Evolutionary conservation across 2,888 invertebrate genomes (phyloP), one percentile per base, ranked within the genome.

Genomic region (Aleiodes testaceus): DNA sequence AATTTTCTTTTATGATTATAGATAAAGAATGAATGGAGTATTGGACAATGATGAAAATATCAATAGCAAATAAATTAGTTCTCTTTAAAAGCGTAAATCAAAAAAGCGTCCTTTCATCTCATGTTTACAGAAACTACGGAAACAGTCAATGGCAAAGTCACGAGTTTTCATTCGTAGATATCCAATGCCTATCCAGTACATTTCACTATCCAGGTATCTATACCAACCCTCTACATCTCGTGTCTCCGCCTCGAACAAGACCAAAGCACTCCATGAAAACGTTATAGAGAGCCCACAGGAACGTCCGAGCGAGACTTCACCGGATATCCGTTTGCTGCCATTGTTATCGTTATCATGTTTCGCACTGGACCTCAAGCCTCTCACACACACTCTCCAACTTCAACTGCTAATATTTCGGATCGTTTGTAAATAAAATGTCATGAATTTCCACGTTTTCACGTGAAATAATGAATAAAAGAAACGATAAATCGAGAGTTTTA

Each of bases 311-410:
- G 66, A 66, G 63, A 72, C 67, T 77, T 77, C 72, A 67, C 75
- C 77, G 77, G 77, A 77, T 71, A 70, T 77, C 77, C 77, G 77
- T 73, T 75, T 73, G 72, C 72, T 66, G 74, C 73, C 74, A 77
- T 77, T 77, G 77, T 77, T 74, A 73, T 73, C 76, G 77, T 77
- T 77, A 77, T 77, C 77, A 72, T 73, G 72, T 74, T 76, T 77
- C 74, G 72, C 75, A 36, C 70, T 75, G 74, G 77, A 76, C 75
- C 69, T 61, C 69, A 55, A 68, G 61, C 70, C 69, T 47, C 53
- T 52, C 66, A 53, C 49, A 70, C 64, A 22, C 66, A 65, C 50
- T 45, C 30, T 14, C 44, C 47, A 30, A 45, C 65, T 30, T n/a
- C 14, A 36, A n/a, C 42, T 52, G 55, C 65, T 73, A 63, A 75